Conservation (phyloP, 1,140 invertebrate genomes). For the Venturia canescens region DNA sequence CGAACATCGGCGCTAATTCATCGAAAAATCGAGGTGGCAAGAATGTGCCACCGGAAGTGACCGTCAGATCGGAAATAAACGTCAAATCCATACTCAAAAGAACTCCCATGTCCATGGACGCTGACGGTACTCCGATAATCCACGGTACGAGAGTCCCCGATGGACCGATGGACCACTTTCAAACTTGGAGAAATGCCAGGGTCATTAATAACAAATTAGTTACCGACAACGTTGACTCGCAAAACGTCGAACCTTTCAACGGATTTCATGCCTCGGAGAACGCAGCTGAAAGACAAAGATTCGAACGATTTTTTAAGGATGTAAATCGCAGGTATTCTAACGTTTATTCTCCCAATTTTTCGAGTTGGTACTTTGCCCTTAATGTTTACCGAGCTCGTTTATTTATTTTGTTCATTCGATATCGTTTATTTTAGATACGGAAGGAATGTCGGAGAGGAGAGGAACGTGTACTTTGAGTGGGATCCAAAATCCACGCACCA, state of each 20-base stretch:
- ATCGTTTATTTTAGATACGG: slow-evolving; percentile 61
- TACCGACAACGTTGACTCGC: slow-evolving; percentile 64
- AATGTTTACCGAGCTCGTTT: background rate
- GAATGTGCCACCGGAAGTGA: slow-evolving; percentile 82
- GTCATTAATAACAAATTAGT: slow-evolving; percentile 89
- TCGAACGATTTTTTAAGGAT: slow-evolving; percentile 70
- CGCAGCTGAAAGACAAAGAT: slow-evolving; percentile 58
- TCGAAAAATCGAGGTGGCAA: slow-evolving; percentile 69
- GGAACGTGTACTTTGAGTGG: slow-evolving; percentile 70
- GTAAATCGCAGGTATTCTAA: slow-evolving; percentile 66
- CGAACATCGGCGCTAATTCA: slow-evolving; percentile 71
- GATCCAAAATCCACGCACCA: slow-evolving; percentile 68
- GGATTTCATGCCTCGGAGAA: slow-evolving; percentile 40
- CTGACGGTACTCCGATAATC: slow-evolving; percentile 86
- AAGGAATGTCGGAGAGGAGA: slow-evolving; percentile 62
- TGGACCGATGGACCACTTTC: slow-evolving; percentile 85
- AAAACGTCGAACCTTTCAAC: slow-evolving; percentile 36
- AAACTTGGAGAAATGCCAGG: slow-evolving; percentile 90
- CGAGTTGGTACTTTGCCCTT: no score
- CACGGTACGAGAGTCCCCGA: slow-evolving; percentile 89
- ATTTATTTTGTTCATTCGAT: slow-evolving; percentile 24
- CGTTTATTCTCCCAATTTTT: background rate
- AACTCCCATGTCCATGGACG: slow-evolving; percentile 75
- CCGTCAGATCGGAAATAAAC: slow-evolving; percentile 79
- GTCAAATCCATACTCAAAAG: slow-evolving; percentile 66